These are phyloP conservation scores for Drosophila antonietae DNA, from an alignment of 2,888 invertebrate genomes.

Conservation along the genomic window DNA sequence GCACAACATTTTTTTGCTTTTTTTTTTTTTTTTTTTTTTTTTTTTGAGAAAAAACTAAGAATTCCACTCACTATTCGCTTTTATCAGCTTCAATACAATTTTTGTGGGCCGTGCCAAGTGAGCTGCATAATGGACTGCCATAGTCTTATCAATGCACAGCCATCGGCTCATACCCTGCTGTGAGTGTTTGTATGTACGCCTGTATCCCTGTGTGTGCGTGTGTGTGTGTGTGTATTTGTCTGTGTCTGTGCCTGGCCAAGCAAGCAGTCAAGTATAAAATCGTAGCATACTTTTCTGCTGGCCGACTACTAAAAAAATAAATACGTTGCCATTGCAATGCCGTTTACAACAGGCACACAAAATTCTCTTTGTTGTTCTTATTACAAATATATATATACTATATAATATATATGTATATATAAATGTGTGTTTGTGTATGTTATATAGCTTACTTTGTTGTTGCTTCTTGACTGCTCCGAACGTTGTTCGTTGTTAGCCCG, in stretches of 20 bases:
- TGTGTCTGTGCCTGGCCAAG: conserved; percentile 15
- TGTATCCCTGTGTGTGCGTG: neutral
- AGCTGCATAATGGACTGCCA: conserved; percentile 74
- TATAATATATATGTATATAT: conserved; percentile 11
- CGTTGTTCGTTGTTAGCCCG: conserved; percentile 27
- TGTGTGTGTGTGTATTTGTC: conserved; percentile 9
- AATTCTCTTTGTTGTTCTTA: conserved; percentile 23
- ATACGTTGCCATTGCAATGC: conserved; percentile 38
- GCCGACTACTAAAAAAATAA: conserved; percentile 35
- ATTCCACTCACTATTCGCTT: conserved; percentile 40
- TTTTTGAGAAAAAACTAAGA: no score
- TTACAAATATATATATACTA: conserved; percentile 3
- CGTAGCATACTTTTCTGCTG: conserved; percentile 63
- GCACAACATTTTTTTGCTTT: no score
- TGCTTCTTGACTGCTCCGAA: conserved; percentile 36
- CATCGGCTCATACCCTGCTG: conserved; percentile 47
- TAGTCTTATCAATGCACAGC: conserved; percentile 66
- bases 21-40: no score
- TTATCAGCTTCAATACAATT: conserved; percentile 53
- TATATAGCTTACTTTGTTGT: conserved; percentile 21
- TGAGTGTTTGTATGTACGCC: neutral
- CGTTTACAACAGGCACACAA: conserved; percentile 18
- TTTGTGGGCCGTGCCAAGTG: conserved; percentile 60
- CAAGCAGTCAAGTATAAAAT: conserved; percentile 50
- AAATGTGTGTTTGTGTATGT: conserved; percentile 5